Conservation (phyloP, 2,797 vertebrate species). For the Valencia hispanica region DNA sequence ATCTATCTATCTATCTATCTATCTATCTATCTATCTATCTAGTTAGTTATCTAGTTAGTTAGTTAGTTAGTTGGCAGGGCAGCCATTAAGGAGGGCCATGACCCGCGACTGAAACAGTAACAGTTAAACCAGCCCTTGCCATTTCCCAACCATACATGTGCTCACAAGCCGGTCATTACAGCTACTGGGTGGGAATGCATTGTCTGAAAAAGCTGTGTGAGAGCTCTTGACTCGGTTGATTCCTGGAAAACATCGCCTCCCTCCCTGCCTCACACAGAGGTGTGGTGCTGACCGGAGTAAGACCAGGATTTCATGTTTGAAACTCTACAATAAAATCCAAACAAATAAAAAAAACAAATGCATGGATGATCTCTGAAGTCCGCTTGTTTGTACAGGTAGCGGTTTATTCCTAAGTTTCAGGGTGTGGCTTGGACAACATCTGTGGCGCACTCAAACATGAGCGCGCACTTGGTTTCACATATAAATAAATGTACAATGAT, state of each 20-base stretch:
- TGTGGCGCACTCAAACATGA: constrained; percentile 6
- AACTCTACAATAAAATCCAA: constrained; percentile 1
- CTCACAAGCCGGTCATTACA: constrained; percentile 27
- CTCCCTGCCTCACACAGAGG: constrained; percentile 15
- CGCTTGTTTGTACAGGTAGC: neutral
- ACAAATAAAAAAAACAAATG: neutral
- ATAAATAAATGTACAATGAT: neutral
- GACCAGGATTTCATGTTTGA: neutral
- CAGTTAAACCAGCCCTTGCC: constrained; percentile 27
- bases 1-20: neutral
- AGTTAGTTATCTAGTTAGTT: no score
- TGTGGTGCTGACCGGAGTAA: constrained; percentile 6
- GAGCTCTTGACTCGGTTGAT: constrained; percentile 19
- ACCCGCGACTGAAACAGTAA: neutral
- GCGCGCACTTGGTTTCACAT: constrained; percentile 31
- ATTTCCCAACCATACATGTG: constrained; percentile 35
- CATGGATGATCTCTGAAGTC: neutral
- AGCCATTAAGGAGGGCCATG: neutral
- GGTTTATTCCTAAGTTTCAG: constrained; percentile 31
- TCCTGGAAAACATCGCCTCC: constrained; percentile 32
- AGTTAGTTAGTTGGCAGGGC: neutral
- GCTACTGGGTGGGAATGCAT: neutral
- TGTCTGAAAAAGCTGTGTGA: constrained; percentile 8
- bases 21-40: neutral
- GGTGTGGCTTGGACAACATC: constrained; percentile 58